Evolutionary conservation across 2,888 invertebrate species (phyloP), one percentile per base, ranked within the genome.

Genomic region (Nemotelus pantherinus): DNA sequence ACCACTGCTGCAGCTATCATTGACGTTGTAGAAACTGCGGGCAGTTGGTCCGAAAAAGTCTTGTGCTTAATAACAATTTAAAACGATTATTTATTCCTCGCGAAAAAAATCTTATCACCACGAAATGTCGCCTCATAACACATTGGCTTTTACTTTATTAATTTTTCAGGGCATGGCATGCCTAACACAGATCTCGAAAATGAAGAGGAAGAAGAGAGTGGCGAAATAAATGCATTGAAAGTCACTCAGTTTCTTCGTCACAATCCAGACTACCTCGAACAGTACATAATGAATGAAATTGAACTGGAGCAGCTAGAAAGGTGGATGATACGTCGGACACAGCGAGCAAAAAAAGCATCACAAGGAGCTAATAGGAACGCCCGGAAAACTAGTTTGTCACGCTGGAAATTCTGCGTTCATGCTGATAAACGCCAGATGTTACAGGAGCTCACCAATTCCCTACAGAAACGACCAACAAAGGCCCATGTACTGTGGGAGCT

Each of bases 401-500:
- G 88, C 80, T 89, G 88, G 88, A 88, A 90, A 86, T 90, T 90
- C 82, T 90, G 90, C 83, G 90, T 90, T 2, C 91, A 91, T 82
- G 90, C 90, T 2, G 91, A 91, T 84, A 92, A 92, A 84, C 87
- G 91, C 75, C 89, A 90, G 83, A 90, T 92, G 89, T 86, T 92
- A 47, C 88, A 89, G 80, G 83, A 92, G 81, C 85, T 93, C 68
- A 90, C 93, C 0, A 88, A 89, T 71, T 90, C 90, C 45, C 86
- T 93, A 4, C 89, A 92, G 78, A 87, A 89, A 45, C 89, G 90
- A 74, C 90, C 91, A 0, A 91, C 90, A 68, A 92, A 92, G 82
- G 89, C 90, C 76, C 89, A 90, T 57, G 91, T 93, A 2, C 83
- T 94, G 41, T 90, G 90, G 88, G 93, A 93, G 85, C 84, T 94